Base-by-base conservation (phyloP, 2,113 vertebrate genomes). In the Sphyrna mokarran region DNA sequence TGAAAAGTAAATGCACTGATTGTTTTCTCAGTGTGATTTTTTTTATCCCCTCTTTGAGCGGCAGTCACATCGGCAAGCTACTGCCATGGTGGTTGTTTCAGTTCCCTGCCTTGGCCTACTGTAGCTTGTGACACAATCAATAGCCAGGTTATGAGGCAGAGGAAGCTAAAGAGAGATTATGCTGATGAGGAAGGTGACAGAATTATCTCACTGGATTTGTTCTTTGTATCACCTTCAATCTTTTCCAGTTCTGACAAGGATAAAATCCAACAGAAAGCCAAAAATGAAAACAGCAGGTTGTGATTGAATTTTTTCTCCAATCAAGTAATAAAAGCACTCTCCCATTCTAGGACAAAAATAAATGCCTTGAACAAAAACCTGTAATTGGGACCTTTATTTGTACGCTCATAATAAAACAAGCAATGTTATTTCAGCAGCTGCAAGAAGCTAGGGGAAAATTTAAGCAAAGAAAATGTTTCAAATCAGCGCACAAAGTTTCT, bases 1-100 rank as follows among this genome's bases (percentile, higher is more conserved):
- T 98, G 98, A 98, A 97, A 98, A 98, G 97, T 97, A 98, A 98
- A 98, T 98, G 98, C 97, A 97, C 97, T 98, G 97, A 98, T 98
- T 98, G 98, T 98, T 98, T 98, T 98, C 98, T 97, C 98, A 98
- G 98, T 98, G 97, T 97, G 98, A 95, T 96, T 97, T 97, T 48
- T 97, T 97, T 97, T 20, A 10, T 33, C 54, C n/a, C 91, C 66
- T 97, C 97, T 97, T 95, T 96, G 97, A 97, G 97, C 97, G 97
- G 97, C 97, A 97, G 97, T 97, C 97, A 95, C 97, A 95, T 96
- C 96, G 96, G 97, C 96, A 80, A 94, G 96, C 97, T 97, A 97
- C 96, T 97, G 97, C 96, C 96, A 0, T 33, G 97, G 97, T 97
- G 98, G 98, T 10, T 94, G 97, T 98, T 98, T 97, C 97, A 98